Evolutionary conservation across 2,888 invertebrate species (phyloP).

Genomic region (Acleris literana): DNA sequence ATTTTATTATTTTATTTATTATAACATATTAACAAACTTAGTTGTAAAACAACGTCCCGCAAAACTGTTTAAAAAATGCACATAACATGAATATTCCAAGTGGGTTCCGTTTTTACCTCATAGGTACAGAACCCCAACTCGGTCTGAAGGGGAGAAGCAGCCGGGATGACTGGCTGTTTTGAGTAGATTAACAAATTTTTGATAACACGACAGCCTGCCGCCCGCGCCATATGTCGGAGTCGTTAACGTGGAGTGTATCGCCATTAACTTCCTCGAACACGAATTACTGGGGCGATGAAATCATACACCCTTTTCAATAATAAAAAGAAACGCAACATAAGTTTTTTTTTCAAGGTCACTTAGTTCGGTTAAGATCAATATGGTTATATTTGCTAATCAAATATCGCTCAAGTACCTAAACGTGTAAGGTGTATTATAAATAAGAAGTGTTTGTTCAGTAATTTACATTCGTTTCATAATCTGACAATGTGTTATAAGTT

Average conservation of each 20-base stretch:
- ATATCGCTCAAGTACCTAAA: neutral
- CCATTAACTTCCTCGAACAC: slow-evolving; percentile 8
- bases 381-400: slow-evolving; percentile 3
- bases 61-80: no score
- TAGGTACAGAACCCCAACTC: slow-evolving; percentile 24
- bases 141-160: slow-evolving; percentile 47
- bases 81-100: no score
- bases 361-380: neutral
- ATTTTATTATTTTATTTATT: no score
- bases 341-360: neutral
- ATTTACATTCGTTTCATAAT: neutral
- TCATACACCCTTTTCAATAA: neutral
- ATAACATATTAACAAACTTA: no score
- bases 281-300: neutral
- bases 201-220: slow-evolving; percentile 53
- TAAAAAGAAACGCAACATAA: neutral
- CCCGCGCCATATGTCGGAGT: slow-evolving; percentile 62
- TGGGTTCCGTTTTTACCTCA: no score
- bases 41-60: no score
- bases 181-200: slow-evolving; percentile 70
- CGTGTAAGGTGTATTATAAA: neutral
- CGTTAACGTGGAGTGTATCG: slow-evolving; percentile 47
- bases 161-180: slow-evolving; percentile 75
- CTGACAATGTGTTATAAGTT: neutral
- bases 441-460: neutral